Evolutionary conservation across 2,113 vertebrate genomes (phyloP).

Genomic region (Lichenostomus cassidix): DNA sequence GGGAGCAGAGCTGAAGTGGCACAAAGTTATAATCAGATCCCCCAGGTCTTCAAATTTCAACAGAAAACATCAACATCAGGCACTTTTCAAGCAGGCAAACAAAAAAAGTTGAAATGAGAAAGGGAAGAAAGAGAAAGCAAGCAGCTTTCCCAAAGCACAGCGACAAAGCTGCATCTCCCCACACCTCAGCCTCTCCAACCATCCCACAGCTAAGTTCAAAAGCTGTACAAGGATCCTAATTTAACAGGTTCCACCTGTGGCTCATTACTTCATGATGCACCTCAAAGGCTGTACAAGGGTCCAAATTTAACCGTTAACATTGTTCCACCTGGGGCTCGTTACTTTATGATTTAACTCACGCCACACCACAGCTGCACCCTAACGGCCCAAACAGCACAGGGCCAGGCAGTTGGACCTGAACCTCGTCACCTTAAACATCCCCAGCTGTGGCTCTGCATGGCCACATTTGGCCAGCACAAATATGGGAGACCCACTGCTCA

Average conservation of each 20-base stretch:
- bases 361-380: neutral
- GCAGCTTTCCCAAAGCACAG: neutral
- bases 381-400: rapidly evolving
- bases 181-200: neutral
- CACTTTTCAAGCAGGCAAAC: neutral
- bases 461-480: neutral
- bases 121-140: too few species aligned
- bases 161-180: neutral
- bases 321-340: rapidly evolving
- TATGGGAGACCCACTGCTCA: neutral
- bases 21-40: neutral
- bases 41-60: neutral
- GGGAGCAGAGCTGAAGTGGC: neutral
- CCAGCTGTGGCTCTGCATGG: neutral
- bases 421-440: neutral
- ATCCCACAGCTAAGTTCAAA: neutral
- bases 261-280: rapidly evolving
- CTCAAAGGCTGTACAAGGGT: neutral
- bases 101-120: neutral
- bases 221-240: neutral
- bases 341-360: rapidly evolving
- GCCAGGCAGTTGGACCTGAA: rapidly evolving
- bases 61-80: neutral
- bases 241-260: too few species aligned
- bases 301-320: too few species aligned